Base-by-base conservation (phyloP, 2,797 vertebrate genomes). In the Leuciscus waleckii region DNA sequence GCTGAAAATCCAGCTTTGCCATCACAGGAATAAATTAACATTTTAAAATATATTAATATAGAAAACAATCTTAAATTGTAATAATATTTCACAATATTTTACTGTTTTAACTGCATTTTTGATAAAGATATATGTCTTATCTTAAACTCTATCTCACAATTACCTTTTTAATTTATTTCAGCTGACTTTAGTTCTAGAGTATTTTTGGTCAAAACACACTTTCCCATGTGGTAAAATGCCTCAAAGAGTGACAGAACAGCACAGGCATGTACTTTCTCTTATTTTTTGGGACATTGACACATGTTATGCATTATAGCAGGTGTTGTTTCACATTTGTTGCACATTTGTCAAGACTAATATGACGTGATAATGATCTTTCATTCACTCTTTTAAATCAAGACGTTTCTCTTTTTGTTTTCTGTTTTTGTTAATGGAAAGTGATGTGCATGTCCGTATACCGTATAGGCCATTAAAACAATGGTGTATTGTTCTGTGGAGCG, bases 391-490 rank as follows among this genome's bases (percentile, higher is more conserved):
- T 39, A 21, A 73, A 35, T n/a, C 26, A 26, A 83, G 16, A 29
- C 46, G 69, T 17, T 35, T 70, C 35, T 51, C 16, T 69, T 81
- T 29, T 41, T 23, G 10, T 78, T 69, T n/a, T 35, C 16, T 68
- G 16, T 71, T 32, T 73, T 73, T 73, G 16, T 73, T 71, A 43
- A 21, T 61, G 23, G n/a, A 58, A 49, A 80, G 23, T 80, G 21
- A 61, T 46, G n/a, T 16, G 21, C 65, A 32, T 35, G 37, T 46
- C 17, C 5, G 1, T 35, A 37, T 79, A 71, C 7, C 26, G 3
- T 46, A 61, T 26, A 58, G 35, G 65, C 26, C 37, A 49, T 23
- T 43, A 71, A 73, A 85, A 85, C 77, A 85, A 85, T 65, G 43
- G 41, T 39, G 67, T 32, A 51, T 85, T 85, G 69, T 85, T 74